A percentile compares a stretch with the other conserved stretches of the same genome.
phyloP scores from a whole-genome alignment of 2,113 vertebrate species.

The Alaudala cheleensis region DNA sequence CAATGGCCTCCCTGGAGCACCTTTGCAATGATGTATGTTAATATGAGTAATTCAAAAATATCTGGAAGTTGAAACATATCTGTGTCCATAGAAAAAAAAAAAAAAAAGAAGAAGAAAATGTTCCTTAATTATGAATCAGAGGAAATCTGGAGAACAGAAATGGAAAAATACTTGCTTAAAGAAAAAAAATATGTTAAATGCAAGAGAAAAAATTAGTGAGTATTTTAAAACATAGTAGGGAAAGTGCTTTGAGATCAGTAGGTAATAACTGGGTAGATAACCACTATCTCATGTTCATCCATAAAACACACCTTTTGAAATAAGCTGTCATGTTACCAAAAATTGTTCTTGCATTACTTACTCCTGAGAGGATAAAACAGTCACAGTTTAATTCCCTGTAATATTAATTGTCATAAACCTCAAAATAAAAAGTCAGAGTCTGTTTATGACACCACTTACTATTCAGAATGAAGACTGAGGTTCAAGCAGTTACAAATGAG shows the following conservation, averaged over 20 bases:
- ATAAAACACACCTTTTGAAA: neutral
- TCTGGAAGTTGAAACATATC: neutral
- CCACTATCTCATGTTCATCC: neutral
- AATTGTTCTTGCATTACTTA: neutral
- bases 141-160: neutral
- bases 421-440: neutral
- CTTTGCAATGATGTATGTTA: neutral
- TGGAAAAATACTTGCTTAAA: neutral
- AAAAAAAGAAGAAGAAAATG: neutral
- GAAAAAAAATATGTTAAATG: neutral
- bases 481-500: neutral
- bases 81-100: neutral
- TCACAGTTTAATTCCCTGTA: neutral
- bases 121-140: neutral
- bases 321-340: neutral
- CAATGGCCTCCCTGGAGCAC: neutral
- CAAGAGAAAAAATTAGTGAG: neutral
- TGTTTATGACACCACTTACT: neutral
- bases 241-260: neutral
- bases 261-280: neutral
- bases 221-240: neutral
- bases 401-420: neutral
- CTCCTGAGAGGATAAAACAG: neutral
- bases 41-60: neutral
- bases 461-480: neutral